Base-by-base conservation (phyloP, 2,888 invertebrate genomes). In the Nomada fabriciana region DNA sequence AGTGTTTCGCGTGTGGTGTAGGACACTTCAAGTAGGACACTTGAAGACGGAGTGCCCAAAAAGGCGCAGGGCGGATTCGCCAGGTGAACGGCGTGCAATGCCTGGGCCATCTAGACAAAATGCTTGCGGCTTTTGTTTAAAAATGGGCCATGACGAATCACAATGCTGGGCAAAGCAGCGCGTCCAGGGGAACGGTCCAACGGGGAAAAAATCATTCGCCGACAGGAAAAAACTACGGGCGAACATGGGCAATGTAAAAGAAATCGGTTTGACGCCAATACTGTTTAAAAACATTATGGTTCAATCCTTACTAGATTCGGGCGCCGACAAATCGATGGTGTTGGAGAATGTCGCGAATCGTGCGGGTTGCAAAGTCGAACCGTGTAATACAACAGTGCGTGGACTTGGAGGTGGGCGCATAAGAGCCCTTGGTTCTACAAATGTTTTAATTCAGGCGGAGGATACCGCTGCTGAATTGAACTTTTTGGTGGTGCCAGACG, bases 131-230 rank as follows among this genome's bases (percentile, higher is more conserved):
- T 71, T 60, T 20, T 61, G 70, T n/a, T 50, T 23, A 1, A 71
- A 71, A 23, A 43, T 10, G 15, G 60, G 71, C 1, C 71, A 71
- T 36, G 29, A 23, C 15, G 71, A 61, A 29, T 2, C 20, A 0
- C 13, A 71, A 13, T 71, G 71, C n/a, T 71, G 61, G 52, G 23
- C 18, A 18, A 71, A 71, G 25, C 59, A 71, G 47, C 43, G 60
- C 18, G 18, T 20, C 1, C 25, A 15, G 36, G 11, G 29, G 43
- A 18, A 57, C 3, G 47, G n/a, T 2, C 11, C 5, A 3, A n/a
- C 42, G 2, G 11, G n/a, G 1, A 55, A 15, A 20, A 63, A 43
- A 0, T 20, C 42, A 1, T 18, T 20, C 3, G n/a, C n/a, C 36
- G 25, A 43, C 15, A 43, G 15, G 47, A 20, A 20, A 2, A 36